These are phyloP conservation scores for Eupithecia inturbata DNA, from an alignment of 2,888 invertebrate genomes.

Conservation along the genomic window DNA sequence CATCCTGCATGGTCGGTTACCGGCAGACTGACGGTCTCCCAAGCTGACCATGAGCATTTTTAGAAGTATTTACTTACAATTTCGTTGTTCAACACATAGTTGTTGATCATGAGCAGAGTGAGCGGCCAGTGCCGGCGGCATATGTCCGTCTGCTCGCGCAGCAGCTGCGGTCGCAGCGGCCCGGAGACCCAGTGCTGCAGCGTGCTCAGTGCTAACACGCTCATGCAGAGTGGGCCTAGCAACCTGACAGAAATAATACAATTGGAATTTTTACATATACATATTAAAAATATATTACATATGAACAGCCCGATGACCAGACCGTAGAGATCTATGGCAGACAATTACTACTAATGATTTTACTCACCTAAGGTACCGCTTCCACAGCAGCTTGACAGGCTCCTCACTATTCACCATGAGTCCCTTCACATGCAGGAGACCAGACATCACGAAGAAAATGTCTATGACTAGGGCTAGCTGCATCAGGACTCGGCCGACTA, in stretches of 20 bases:
- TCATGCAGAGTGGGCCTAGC: slow-evolving; percentile 20
- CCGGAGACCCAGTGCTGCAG: slow-evolving; percentile 40
- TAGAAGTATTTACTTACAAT: slow-evolving; percentile 38
- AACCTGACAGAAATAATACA: slow-evolving; percentile 21
- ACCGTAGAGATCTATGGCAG: background rate
- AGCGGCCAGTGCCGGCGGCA: slow-evolving; percentile 43
- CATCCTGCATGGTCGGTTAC: too few species aligned
- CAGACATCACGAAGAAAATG: slow-evolving; percentile 39
- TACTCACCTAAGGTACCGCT: slow-evolving; percentile 38
- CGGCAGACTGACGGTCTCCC: too few species aligned
- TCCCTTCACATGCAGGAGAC: slow-evolving; percentile 33
- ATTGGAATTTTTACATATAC: too few species aligned
- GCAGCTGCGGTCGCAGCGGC: slow-evolving; percentile 39
- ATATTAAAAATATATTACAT: too few species aligned
- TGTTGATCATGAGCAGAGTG: slow-evolving; percentile 43
- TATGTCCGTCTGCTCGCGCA: slow-evolving; percentile 21
- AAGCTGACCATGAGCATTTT: too few species aligned
- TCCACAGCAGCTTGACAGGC: slow-evolving; percentile 22
- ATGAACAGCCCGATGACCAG: background rate
- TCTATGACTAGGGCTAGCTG: slow-evolving; percentile 32
- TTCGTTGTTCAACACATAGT: slow-evolving; percentile 40
- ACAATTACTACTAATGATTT: background rate
- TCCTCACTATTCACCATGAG: slow-evolving; percentile 21
- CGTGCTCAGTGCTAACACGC: slow-evolving; percentile 11
- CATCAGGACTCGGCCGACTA: slow-evolving; percentile 7